Base-by-base conservation (phyloP, 2,797 vertebrate genomes). In the Peromyscus eremicus region DNA sequence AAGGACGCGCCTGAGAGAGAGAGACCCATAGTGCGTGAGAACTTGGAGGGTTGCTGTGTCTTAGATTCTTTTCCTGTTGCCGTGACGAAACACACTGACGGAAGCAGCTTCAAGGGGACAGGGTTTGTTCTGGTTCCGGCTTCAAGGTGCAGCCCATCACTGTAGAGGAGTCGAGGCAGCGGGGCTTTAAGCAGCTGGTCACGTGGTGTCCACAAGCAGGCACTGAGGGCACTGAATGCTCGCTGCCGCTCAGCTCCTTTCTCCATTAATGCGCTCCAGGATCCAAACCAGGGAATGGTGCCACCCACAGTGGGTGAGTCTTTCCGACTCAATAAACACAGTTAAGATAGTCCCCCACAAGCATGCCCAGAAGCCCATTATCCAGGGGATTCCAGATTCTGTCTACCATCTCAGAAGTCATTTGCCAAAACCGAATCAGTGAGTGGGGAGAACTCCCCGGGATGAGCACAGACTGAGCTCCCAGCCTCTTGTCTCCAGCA, bases 391-490 rank as follows among this genome's bases (percentile, higher is more conserved):
- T 32, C 16, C 27, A 88, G 68, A 13, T 40, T 73, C 68, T 57
- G n/a, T 29, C n/a, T 32, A 40, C 4, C 68, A 40, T 71, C 85
- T 55, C 68, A 73, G 49, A n/a, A 60, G 21, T n/a, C 40, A 29
- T 68, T 90, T 17, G 14, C 14, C 76, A 52, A 80, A 37, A 29
- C 2, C 0, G 9, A 37, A 34, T 49, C 32, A 32, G 6, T 80
- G 43, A 66, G 34, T 21, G 25, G 60, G 34, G 43, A 73, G 60
- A 6, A 11, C 21, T 3, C 55, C 46, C 32, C 32, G 2, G 73
- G 43, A 17, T 6, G 34, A 32, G 16, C 21, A n/a, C 6, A 2
- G 27, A 43, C 13, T 27, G 43, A 10, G 17, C 10, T 0, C 6
- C 23, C 23, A 21, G 76, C 34, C 60, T n/a, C 76, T 49, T 49